Conservation (phyloP, 2,888 invertebrate species). For the Sipha maydis region DNA sequence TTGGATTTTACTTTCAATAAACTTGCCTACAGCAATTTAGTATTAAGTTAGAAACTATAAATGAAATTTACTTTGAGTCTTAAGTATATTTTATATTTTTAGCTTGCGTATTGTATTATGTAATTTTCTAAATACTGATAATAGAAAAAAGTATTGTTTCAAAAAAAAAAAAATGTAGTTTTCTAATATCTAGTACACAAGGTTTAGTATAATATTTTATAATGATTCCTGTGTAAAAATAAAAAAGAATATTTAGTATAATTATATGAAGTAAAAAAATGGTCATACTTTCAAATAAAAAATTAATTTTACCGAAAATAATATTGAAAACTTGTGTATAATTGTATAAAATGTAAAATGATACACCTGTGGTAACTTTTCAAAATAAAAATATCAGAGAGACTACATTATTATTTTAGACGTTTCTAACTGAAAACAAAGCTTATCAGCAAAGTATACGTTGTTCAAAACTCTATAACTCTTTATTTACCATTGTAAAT, state of each 20-base stretch:
- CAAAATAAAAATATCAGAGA: neutral
- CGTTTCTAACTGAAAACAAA: neutral
- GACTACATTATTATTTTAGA: neutral
- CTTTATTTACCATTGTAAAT: conserved; percentile 5
- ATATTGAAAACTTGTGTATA: no score
- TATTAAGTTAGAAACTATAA: neutral
- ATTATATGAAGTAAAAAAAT: no score
- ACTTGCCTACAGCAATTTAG: neutral
- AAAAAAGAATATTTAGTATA: no score
- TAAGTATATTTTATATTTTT: neutral
- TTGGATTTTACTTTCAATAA: conserved; percentile 12
- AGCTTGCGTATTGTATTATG: neutral
- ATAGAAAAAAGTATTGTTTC: no score
- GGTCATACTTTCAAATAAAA: no score
- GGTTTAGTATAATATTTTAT: no score
- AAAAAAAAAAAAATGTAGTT: no score
- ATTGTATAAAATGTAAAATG: no score
- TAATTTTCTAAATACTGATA: neutral
- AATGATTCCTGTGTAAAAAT: no score
- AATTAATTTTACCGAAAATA: no score
- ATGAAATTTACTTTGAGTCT: neutral
- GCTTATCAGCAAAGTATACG: no score
- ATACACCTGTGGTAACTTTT: neutral
- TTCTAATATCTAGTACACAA: no score
- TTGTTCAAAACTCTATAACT: neutral